Evolutionary conservation across 2,113 vertebrate genomes (phyloP).

Genomic region (Pongo pygmaeus): DNA sequence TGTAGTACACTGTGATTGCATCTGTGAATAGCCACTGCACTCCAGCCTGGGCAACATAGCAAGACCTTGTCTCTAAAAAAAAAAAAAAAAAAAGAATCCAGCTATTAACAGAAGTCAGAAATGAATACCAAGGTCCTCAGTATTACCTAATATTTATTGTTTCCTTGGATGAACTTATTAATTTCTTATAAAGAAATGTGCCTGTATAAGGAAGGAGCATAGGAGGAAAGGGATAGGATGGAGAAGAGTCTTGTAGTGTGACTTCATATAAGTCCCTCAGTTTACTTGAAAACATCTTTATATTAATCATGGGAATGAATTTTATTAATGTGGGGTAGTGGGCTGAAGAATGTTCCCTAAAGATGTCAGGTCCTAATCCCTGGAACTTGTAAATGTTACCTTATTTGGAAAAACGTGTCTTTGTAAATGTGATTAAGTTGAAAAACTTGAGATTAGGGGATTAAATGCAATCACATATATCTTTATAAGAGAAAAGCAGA

Average conservation of each 20-base stretch:
- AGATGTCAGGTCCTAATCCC: not conserved
- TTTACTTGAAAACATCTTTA: constrained; percentile 21
- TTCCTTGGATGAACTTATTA: not conserved
- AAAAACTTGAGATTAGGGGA: not conserved
- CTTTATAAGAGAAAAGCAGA: not conserved
- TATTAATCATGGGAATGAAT: not conserved
- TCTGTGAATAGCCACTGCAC: not conserved
- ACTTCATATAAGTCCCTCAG: not conserved
- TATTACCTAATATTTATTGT: not conserved
- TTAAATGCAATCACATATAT: not conserved
- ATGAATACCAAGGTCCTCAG: not conserved
- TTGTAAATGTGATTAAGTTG: not conserved
- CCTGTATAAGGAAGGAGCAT: not conserved
- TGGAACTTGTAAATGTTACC: not conserved
- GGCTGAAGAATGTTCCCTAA: not conserved
- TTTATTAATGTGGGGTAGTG: not conserved
- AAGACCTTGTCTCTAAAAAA: not conserved
- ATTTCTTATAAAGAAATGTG: not conserved
- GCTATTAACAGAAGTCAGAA: not conserved
- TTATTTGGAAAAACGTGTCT: not conserved
- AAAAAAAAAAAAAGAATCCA: not conserved
- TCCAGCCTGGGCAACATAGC: not conserved
- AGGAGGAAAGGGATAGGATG: not conserved
- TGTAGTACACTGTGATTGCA: not conserved
- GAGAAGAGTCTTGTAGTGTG: not conserved